Base-by-base conservation (phyloP, 2,888 invertebrate genomes). In the Sericinus montela region DNA sequence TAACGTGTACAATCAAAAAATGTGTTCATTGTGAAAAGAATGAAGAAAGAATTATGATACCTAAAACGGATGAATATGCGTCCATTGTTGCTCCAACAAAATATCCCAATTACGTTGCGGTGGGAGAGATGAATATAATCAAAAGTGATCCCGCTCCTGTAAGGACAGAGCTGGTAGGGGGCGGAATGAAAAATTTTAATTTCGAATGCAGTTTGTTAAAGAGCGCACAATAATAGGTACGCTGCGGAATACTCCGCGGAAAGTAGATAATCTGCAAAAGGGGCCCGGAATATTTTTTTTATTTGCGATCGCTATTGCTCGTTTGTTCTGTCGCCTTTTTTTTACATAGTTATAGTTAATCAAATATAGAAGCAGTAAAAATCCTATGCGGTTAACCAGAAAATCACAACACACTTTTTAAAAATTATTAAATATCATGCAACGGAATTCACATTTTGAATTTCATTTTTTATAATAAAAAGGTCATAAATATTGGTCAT, bases 141-240 rank as follows among this genome's bases (percentile, higher is more conserved):
- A 86, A 78, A 83, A 86, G 79, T 83, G 86, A 85, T 85, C 75
- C 72, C 67, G 54, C 55, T 63, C 63, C 62, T 59, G 60, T 57
- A 61, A 65, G 66, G 63, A 65, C 65, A 58, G 67, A 62, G 65
- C 30, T 23, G 66, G 62, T 41, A 47, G 51, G 52, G 51, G 56
- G 55, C 50, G 69, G 77, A 82, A 87, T 85, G 86, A 86, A 82
- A 80, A 80, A 63, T 87, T 87, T 87, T 87, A 87, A 87, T 87
- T 86, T 72, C 80, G 85, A 87, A 87, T 87, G 87, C 87, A 87
- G 86, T 87, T 87, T 87, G 81, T 81, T 85, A 83, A 79, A 82
- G 82, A 79, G 81, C 76, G 73, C 71, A 82, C 81, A 83, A 86
- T 83, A 83, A 78, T 69, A 50, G 50, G 50, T 50, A 69, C 69